Conservation (phyloP, 2,797 vertebrate genomes). For the Chaenodraco wilsoni region DNA sequence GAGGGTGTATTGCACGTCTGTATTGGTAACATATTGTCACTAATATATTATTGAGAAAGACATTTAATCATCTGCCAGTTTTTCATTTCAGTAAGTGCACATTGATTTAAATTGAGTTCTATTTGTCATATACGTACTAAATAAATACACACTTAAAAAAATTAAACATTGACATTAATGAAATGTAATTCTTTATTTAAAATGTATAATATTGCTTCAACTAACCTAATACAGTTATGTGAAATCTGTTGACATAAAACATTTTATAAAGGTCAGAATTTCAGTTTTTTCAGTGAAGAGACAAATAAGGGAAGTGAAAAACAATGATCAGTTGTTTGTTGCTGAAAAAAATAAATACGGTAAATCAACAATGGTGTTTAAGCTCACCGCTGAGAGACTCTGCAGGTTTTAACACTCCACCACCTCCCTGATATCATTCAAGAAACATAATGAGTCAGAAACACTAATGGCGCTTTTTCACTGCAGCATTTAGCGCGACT, state of each 20-base stretch:
- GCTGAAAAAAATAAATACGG: background rate
- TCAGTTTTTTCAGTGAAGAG: background rate
- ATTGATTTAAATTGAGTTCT: too few species aligned
- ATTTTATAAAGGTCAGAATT: too few species aligned
- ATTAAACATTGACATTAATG: too few species aligned
- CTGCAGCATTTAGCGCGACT: too few species aligned
- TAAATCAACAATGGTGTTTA: background rate
- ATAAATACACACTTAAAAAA: background rate
- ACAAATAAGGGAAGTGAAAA: background rate
- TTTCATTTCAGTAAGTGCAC: background rate
- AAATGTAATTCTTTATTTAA: too few species aligned
- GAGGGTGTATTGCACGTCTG: too few species aligned
- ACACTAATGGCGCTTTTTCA: background rate
- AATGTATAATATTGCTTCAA: too few species aligned
- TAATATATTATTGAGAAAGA: background rate
- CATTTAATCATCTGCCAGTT: background rate
- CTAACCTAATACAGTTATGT: too few species aligned
- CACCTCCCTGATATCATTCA: background rate
- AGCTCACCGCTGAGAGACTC: background rate
- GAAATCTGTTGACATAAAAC: too few species aligned
- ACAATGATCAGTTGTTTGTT: background rate
- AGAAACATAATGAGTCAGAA: conserved; percentile 3
- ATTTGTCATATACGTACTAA: background rate
- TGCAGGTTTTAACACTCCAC: background rate
- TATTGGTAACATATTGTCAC: background rate